Percentiles rank a stretch among this genome's conserved stretches.
These are phyloP conservation scores for Oryzias celebensis DNA, from an alignment of 2,113 vertebrate genomes.

Conservation along the genomic window DNA sequence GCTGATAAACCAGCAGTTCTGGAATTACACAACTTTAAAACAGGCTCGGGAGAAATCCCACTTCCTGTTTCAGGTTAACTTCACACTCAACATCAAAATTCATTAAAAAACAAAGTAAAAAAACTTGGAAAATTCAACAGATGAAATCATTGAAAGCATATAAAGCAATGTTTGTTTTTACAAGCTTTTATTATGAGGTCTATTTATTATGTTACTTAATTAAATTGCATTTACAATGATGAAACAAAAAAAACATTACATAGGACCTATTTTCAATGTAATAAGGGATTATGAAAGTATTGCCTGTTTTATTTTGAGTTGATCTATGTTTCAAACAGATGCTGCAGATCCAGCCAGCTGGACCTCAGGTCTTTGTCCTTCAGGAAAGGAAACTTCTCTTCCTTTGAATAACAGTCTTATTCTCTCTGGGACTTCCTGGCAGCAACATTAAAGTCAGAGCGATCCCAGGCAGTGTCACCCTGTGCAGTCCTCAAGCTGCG, in stretches of 20 bases:
- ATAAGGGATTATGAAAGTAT: conserved; percentile 52
- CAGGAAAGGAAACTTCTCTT: conserved; percentile 31
- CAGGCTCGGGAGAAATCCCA: conserved; percentile 66
- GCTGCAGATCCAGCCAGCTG: conserved; percentile 91
- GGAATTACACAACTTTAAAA: conserved; percentile 55
- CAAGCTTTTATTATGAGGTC: conserved; percentile 22
- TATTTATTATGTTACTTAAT: conserved; percentile 10
- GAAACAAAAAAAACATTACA: conserved; percentile 29
- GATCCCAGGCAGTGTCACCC: conserved; percentile 40
- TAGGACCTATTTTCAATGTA: conserved; percentile 47
- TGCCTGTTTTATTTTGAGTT: conserved; percentile 46
- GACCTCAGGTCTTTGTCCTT: conserved; percentile 65
- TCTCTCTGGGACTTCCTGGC: conserved; percentile 35
- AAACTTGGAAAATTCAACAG: conserved; percentile 31
- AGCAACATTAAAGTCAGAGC: conserved; percentile 15
- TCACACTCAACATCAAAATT: conserved; percentile 44
- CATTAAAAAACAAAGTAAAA: conserved; percentile 37
- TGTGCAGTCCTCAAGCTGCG: conserved; percentile 41
- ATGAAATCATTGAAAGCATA: conserved; percentile 57
- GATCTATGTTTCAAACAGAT: conserved; percentile 35
- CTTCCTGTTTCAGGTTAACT: conserved; percentile 30
- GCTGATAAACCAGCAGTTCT: conserved; percentile 46
- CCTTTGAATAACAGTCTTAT: conserved; percentile 48
- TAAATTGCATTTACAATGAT: conserved; percentile 34
- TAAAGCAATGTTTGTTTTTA: conserved; percentile 32